Conservation (phyloP, 2,797 vertebrate species). For the Cercopithecus diana region DNA sequence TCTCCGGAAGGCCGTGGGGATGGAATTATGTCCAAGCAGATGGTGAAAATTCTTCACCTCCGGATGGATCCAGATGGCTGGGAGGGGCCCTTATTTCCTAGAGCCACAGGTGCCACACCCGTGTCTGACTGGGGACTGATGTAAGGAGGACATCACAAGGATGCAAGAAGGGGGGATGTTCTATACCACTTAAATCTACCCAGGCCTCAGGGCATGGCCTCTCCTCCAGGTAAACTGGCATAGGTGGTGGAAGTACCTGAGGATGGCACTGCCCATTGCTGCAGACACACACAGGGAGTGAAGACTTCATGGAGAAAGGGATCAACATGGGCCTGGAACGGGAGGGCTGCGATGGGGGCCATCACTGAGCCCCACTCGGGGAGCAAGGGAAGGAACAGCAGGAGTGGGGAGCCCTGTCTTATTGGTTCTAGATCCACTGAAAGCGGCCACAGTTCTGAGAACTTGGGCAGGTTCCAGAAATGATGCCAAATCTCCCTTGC, state of each 20-base stretch:
- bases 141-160: not conserved
- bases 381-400: not conserved
- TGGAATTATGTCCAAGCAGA: not conserved
- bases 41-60: not conserved
- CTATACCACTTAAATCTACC: not conserved
- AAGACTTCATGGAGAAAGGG: not conserved
- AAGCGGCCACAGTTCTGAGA: fast-evolving
- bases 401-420: no score
- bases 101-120: not conserved
- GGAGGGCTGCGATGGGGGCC: not conserved
- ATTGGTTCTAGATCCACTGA: not conserved
- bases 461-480: not conserved
- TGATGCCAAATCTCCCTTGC: not conserved
- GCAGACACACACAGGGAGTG: not conserved
- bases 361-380: not conserved
- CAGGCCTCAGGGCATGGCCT: not conserved
- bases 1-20: not conserved
- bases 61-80: not conserved
- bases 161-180: not conserved
- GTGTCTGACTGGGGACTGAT: not conserved
- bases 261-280: not conserved
- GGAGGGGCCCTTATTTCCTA: not conserved
- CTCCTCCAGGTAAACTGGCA: constrained; percentile 24
- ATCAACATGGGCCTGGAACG: not conserved
- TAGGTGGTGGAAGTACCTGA: not conserved